Evolutionary conservation across 2,113 vertebrate genomes (phyloP), one percentile per base, ranked within the genome.

Genomic region (Callionymus lyra): DNA sequence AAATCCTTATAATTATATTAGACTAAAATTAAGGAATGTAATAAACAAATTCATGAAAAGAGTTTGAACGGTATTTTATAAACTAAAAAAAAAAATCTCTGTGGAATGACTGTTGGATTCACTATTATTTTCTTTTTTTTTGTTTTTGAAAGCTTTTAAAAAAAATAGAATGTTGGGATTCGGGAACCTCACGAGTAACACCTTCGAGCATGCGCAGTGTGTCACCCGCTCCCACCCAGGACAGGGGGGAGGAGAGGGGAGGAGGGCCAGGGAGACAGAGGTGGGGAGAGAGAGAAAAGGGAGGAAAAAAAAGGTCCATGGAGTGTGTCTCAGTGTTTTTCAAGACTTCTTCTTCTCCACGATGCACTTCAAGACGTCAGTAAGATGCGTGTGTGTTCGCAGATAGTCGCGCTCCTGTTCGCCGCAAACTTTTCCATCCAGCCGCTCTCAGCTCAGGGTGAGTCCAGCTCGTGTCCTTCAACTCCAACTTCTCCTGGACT

Each of bases 311-410:
- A 63, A 60, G 70, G 59, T 72, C 69, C 70, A 76, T 78, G 84
- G 81, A 85, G 73, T 76, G 54, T 49, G 58, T 17, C 18, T 35
- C 44, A 13, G 16, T 12, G 6, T 45, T 45, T 33, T 35, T 12
- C 44, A 35, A 3, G 16, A 27, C 21, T 27, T 67, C 61, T 83
- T 83, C 73, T 71, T 54, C 34, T 84, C 67, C 84, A 85, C 79
- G 56, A 86, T 87, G 85, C 75, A 63, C 82, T 83, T 77, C 75
- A 72, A 76, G 76, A 84, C 55, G 65, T 65, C 68, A 76, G 50
- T 83, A 85, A 87, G 84, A 87, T 87, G 85, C 79, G 71, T 71
- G 77, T 74, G 72, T 84, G 74, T 83, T 68, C 74, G 44, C 71
- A 81, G 71, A 82, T 84, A 56, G 57, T 58, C 70, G 59, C 60